phyloP scores from a whole-genome alignment of 2,888 invertebrate species.

The Caenorhabditis doughertyi region DNA sequence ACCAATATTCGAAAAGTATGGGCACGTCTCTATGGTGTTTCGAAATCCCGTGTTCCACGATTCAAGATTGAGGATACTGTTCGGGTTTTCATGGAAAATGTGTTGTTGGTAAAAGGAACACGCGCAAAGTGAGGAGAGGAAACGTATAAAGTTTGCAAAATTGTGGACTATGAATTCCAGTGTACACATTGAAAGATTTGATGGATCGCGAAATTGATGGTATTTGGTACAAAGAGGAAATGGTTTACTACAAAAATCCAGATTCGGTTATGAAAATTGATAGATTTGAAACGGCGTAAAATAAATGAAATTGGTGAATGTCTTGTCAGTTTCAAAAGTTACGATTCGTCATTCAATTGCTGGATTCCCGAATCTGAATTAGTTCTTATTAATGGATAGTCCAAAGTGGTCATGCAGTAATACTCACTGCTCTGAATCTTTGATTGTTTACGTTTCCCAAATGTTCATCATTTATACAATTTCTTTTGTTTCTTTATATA shows the following conservation, averaged over 20 bases:
- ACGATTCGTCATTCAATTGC: conserved; percentile 1
- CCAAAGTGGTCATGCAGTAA: conserved; percentile 26
- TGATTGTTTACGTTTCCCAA: conserved; percentile 31
- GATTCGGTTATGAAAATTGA: conserved; percentile 12
- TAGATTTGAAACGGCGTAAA: not conserved
- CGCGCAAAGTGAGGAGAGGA: conserved; percentile 18
- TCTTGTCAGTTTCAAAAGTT: conserved; percentile 10
- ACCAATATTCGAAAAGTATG: conserved; percentile 21
- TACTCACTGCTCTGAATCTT: conserved; percentile 15
- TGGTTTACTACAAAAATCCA: not conserved
- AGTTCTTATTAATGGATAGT: conserved; percentile 8
- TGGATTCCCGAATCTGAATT: not conserved
- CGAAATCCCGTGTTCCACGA: not conserved
- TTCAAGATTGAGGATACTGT: conserved; percentile 14
- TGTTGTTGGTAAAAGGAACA: not conserved
- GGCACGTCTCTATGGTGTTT: conserved; percentile 8
- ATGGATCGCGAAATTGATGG: conserved; percentile 6
- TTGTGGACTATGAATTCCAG: conserved; percentile 19
- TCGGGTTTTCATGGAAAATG: not conserved
- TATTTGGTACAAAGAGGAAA: conserved; percentile 27
- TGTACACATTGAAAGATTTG: conserved; percentile 14
- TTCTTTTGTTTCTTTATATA: conserved; percentile 18
- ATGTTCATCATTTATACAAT: conserved; percentile 28
- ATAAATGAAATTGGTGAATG: not conserved
- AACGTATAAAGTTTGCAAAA: not conserved